phyloP scores from a whole-genome alignment of 1,140 invertebrate species.

The Choristoneura fumiferana region DNA sequence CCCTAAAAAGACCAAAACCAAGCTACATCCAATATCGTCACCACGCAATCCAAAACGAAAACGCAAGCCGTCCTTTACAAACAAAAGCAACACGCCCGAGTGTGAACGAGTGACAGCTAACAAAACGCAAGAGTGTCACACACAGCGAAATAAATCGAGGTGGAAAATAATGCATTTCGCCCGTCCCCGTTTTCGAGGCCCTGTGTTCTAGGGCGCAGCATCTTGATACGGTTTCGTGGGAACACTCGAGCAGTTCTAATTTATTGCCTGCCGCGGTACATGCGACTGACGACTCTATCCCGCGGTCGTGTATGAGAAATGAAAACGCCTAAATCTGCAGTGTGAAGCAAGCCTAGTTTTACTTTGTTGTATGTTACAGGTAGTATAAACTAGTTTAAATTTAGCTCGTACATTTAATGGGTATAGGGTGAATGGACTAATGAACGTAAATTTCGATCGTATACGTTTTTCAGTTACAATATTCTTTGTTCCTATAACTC shows the following conservation, averaged over 20 bases:
- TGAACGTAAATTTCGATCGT: too few relatives aligned
- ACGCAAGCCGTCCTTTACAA: neutral
- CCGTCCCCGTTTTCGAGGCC: slow-evolving; percentile 35
- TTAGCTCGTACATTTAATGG: too few relatives aligned
- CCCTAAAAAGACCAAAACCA: too few relatives aligned
- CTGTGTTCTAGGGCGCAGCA: slow-evolving; percentile 32
- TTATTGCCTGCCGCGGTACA: slow-evolving; percentile 50
- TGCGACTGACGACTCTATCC: slow-evolving; percentile 55
- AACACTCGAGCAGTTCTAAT: slow-evolving; percentile 41
- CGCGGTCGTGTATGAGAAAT: slow-evolving; percentile 35
- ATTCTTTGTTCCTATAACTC: too few relatives aligned
- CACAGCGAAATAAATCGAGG: slow-evolving; percentile 41
- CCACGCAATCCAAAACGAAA: slow-evolving; percentile 9
- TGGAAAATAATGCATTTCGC: slow-evolving; percentile 47
- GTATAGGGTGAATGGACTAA: too few relatives aligned
- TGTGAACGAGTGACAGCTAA: slow-evolving; percentile 46
- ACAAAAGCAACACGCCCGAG: slow-evolving; percentile 24
- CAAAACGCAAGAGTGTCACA: slow-evolving; percentile 50
- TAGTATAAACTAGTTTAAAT: too few relatives aligned
- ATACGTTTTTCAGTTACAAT: too few relatives aligned
- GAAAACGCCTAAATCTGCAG: slow-evolving; percentile 35
- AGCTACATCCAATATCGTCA: too few relatives aligned
- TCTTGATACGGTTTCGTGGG: slow-evolving; percentile 54
- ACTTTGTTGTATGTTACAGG: too few relatives aligned
- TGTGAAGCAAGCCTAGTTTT: too few relatives aligned